Conservation (phyloP, 2,797 vertebrate genomes). For the Clarias fuscus region DNA sequence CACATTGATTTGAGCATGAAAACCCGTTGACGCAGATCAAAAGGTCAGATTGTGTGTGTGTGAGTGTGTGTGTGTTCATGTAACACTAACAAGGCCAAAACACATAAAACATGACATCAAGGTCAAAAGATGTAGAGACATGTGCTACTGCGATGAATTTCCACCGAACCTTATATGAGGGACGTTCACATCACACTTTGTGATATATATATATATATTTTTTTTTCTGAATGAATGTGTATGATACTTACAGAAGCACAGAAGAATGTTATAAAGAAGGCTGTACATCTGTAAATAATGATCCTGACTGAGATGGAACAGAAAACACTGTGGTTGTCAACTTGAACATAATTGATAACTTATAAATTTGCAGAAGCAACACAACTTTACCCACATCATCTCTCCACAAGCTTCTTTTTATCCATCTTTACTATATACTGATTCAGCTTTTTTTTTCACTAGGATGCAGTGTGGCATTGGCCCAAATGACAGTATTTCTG, state of each 20-base stretch:
- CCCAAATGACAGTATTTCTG: conserved; percentile 51
- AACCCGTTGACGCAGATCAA: not conserved
- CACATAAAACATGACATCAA: not conserved
- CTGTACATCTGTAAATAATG: too few species aligned
- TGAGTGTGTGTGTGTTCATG: not conserved
- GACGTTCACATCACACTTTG: too few species aligned
- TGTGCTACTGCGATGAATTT: not conserved
- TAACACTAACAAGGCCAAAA: conserved; percentile 7
- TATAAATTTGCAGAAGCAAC: too few species aligned
- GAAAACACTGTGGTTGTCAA: too few species aligned
- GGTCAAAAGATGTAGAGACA: not conserved
- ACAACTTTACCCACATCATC: not conserved
- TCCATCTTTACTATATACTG: not conserved
- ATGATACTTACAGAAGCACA: too few species aligned
- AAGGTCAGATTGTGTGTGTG: not conserved
- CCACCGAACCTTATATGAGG: not conserved
- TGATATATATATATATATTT: too few species aligned
- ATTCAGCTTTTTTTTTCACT: conserved; percentile 14
- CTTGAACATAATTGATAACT: too few species aligned
- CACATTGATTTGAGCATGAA: not conserved
- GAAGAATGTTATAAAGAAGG: too few species aligned
- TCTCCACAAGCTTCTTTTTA: not conserved
- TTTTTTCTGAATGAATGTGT: too few species aligned
- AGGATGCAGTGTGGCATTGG: conserved; percentile 34
- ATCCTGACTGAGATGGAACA: too few species aligned